phyloP scores from a whole-genome alignment of 2,888 invertebrate species.

The Mythimna ferrago region DNA sequence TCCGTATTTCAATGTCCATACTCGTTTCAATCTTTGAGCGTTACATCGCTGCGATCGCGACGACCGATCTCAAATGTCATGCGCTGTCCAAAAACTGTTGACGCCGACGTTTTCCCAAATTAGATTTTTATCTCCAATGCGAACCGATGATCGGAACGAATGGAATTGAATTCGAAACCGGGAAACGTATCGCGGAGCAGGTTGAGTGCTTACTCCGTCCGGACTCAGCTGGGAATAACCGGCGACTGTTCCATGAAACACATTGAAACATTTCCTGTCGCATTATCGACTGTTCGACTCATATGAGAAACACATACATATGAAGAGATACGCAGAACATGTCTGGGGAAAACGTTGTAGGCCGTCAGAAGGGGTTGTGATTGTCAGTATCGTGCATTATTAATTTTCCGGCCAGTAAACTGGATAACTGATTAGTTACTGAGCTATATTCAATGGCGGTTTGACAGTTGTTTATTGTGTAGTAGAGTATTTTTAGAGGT shows the following conservation, averaged over 20 bases:
- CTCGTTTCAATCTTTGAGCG: slow-evolving; percentile 61
- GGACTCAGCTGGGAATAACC: slow-evolving; percentile 72
- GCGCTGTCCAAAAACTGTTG: slow-evolving; percentile 77
- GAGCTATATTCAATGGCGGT: neutral
- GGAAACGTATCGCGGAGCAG: slow-evolving; percentile 68
- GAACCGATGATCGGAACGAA: slow-evolving; percentile 79
- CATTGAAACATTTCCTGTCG: slow-evolving; percentile 76
- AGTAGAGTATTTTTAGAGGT: neutral
- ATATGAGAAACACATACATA: slow-evolving; percentile 38
- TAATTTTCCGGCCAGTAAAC: slow-evolving; percentile 45
- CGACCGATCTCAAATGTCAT: slow-evolving; percentile 71
- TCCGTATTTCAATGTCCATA: slow-evolving; percentile 67
- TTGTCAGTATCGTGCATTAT: slow-evolving; percentile 52
- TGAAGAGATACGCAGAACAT: slow-evolving; percentile 35
- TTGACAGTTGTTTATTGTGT: slow-evolving; percentile 14
- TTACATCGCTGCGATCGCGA: slow-evolving; percentile 59
- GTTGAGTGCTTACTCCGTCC: slow-evolving; percentile 64
- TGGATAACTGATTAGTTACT: slow-evolving; percentile 6
- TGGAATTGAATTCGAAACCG: slow-evolving; percentile 76
- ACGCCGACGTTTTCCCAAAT: slow-evolving; percentile 75
- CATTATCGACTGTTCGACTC: slow-evolving; percentile 75
- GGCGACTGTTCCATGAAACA: slow-evolving; percentile 72
- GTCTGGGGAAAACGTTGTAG: slow-evolving; percentile 51
- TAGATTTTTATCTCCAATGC: slow-evolving; percentile 78
- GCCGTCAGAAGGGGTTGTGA: slow-evolving; percentile 30